Percentiles rank a stretch among this genome's conserved stretches.
Evolutionary conservation across 2,888 invertebrate species (phyloP).

Genomic region (Anoplius nigerrimus): DNA sequence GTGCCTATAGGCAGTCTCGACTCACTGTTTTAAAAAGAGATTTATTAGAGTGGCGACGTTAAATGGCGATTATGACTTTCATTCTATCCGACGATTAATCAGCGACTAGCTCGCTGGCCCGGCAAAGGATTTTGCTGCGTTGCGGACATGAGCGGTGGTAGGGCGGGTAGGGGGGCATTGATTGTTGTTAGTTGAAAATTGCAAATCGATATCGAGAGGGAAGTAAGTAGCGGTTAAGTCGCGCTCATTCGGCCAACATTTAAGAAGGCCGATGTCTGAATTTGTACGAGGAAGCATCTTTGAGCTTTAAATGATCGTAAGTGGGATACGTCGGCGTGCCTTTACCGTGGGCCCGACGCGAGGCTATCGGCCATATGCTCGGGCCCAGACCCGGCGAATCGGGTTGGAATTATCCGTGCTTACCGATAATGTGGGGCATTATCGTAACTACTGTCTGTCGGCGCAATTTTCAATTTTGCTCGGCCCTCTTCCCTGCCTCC

Average conservation of each 20-base stretch:
- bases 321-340: too few species aligned
- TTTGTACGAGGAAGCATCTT: slow-evolving; percentile 20
- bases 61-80: slow-evolving; percentile 48
- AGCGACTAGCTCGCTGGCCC: slow-evolving; percentile 4
- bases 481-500: slow-evolving; percentile 28
- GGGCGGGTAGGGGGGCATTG: background rate
- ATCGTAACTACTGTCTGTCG: slow-evolving; percentile 35
- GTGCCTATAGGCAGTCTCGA: slow-evolving; percentile 18
- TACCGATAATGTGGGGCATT: slow-evolving; percentile 41
- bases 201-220: too few species aligned
- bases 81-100: slow-evolving; percentile 46
- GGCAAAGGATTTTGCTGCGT: background rate
- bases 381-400: slow-evolving; percentile 22
- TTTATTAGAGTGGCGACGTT: slow-evolving; percentile 45
- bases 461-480: slow-evolving; percentile 50
- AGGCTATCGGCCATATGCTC: slow-evolving; percentile 15
- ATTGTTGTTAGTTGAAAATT: too few species aligned
- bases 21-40: slow-evolving; percentile 50
- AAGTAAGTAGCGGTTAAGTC: too few species aligned
- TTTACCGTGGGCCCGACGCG: background rate
- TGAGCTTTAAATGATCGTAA: slow-evolving; percentile 25
- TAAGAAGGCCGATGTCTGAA: slow-evolving; percentile 14
- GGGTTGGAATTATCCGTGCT: slow-evolving; percentile 39
- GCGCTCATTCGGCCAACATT: too few species aligned
- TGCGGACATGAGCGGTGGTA: too few species aligned